Base-by-base conservation (phyloP, 2,797 vertebrate genomes). In the Trachurus trachurus region DNA sequence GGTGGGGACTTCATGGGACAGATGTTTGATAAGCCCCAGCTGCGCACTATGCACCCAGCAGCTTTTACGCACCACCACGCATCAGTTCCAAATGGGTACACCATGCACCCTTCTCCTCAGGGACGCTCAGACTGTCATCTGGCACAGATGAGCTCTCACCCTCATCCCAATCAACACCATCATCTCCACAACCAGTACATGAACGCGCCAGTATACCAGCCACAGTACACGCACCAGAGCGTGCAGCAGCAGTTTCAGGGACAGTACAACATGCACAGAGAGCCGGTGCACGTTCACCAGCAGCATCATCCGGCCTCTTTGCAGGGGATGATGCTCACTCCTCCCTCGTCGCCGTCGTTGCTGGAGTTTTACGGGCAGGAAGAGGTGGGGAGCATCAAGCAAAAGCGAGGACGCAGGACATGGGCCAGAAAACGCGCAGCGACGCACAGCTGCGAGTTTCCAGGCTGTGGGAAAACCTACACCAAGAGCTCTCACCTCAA, bases 401-500 rank as follows among this genome's bases (percentile, higher is more conserved):
- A 96, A 52, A 97, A 97, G 87, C 92, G 97, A 56, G 97, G 97
- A 0, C 96, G 97, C 16, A 93, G 96, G 58, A 95, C 97, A 1
- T 98, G 97, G 97, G 95, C 96, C 10, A 93, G 97, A 64, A 98
- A 98, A 80, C 95, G 97, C 22, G 95, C 97, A 0, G 97, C 97
- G 26, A 97, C 97, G 56, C 97, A 98, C 95, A 97, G 88, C 94
- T 98, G 97, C 86, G 97, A 98, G 81, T 98, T 96, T 79, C 96
- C 96, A 0, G 96, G 96, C 26, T 98, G 97, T 71, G 97, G 97
- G 72, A 98, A 98, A 82, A 98, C 97, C 0, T 98, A 98, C 92
- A 98, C 97, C 2, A 98, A 98, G 90, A 98, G 97, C 80, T 98
- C 97, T 0, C 97, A 98, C 61, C 96, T 98, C 50, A 98, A 98